phyloP scores from a whole-genome alignment of 2,797 vertebrate genomes.

The Gadopsis bispinosus region DNA sequence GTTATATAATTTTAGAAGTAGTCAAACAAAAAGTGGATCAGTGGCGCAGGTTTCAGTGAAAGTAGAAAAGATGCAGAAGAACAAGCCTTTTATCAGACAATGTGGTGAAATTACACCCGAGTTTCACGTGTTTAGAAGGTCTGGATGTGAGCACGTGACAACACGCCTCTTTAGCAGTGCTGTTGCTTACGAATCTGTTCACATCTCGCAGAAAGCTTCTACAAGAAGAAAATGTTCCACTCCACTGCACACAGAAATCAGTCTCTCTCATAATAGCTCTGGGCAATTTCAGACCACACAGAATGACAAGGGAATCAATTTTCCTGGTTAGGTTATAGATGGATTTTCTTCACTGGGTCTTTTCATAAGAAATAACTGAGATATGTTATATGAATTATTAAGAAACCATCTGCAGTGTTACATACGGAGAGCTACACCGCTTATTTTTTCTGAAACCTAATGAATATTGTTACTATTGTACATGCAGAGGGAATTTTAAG shows the following conservation, averaged over 20 bases:
- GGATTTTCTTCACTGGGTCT: conserved; percentile 69
- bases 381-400: conserved; percentile 78
- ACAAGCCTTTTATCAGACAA: neutral
- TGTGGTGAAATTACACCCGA: conserved; percentile 9
- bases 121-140: conserved; percentile 37
- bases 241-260: conserved; percentile 76
- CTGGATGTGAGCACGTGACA: conserved; percentile 47
- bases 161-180: conserved; percentile 47
- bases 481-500: conserved; percentile 25
- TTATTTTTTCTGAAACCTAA: conserved; percentile 35
- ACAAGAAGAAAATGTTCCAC: conserved; percentile 70
- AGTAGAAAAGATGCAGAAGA: neutral
- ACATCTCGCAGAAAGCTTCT: conserved; percentile 67
- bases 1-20: neutral
- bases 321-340: conserved; percentile 84
- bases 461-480: conserved; percentile 56
- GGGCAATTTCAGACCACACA: conserved; percentile 85
- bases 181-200: conserved; percentile 72
- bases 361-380: conserved; percentile 75
- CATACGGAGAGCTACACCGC: conserved; percentile 18
- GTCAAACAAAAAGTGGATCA: neutral
- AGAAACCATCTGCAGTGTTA: conserved; percentile 57
- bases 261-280: conserved; percentile 78
- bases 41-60: neutral
- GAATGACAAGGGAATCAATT: conserved; percentile 85